Base-by-base conservation (phyloP, 1,140 invertebrate species). In the Drosophila biarmipes region DNA sequence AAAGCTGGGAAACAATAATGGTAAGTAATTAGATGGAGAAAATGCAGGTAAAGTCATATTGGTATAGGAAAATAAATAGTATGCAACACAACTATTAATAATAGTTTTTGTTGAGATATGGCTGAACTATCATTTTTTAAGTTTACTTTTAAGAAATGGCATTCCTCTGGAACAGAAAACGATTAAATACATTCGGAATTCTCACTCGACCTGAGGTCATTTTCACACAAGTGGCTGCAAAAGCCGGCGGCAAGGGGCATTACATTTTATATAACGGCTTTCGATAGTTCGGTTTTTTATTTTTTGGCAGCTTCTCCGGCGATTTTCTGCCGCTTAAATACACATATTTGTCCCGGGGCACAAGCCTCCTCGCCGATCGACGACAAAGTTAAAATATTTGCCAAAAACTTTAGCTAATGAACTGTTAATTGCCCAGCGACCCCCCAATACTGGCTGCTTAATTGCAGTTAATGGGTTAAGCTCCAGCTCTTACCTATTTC, bases 211-310 rank as follows among this genome's bases (percentile, higher is more conserved):
- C 56, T n/a, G 40, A 6, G 57, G 29, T 63, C 29, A 45, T 29
- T 48, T 63, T 48, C 40, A 59, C 59, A 63, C 53, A 59, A 59
- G 48, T 29, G 14, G 19, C 46, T 58, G 29, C 21, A 24, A 59
- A 64, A 34, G 24, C 45, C 63, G 34, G 10, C 27, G 46, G 61
- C 35, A 66, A 34, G 37, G 42, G 54, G 38, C 48, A 82, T 74
- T 61, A 52, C 59, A 78, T 87, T 86, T 69, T 82, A 89, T 82
- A 72, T 87, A 87, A 87, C 82, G 82, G 82, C 82, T 68, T 67
- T 78, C 40, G 55, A 74, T 69, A 63, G 56, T 76, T 75, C 27
- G 64, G 4, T 1, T 15, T 51, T 48, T 56, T 15, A n/a, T 12
- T 49, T 59, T 43, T 43, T 68, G 46, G 54, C 55, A 73, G 69